Conservation (phyloP, 2,888 invertebrate genomes). For the Rotaria sp. region DNA sequence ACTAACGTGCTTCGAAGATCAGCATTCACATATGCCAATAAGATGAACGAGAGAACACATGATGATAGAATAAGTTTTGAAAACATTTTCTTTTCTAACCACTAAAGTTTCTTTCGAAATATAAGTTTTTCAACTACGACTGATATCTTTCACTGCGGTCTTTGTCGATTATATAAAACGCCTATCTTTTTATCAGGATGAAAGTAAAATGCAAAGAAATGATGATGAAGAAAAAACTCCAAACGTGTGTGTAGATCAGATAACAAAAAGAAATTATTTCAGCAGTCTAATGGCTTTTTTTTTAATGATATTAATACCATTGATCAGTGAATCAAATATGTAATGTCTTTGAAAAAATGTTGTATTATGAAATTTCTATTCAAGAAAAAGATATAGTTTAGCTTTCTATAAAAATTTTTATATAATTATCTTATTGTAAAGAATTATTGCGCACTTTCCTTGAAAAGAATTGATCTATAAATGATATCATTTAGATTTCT, state of each 20-base stretch:
- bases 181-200: neutral
- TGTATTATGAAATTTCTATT: too few species aligned
- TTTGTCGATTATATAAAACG: neutral
- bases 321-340: too few species aligned
- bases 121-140: neutral
- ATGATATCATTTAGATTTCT: neutral
- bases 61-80: neutral
- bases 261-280: neutral
- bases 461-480: neutral
- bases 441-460: neutral
- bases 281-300: too few species aligned
- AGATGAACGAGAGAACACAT: neutral
- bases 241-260: neutral
- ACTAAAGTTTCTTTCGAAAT: neutral
- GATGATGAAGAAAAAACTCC: neutral
- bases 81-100: neutral
- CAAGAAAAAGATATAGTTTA: too few species aligned
- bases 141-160: neutral
- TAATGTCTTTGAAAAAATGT: too few species aligned
- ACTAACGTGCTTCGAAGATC: conserved; percentile 2
- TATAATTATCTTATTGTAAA: too few species aligned
- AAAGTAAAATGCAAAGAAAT: neutral
- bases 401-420: too few species aligned
- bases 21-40: neutral
- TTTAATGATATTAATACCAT: too few species aligned